These are phyloP conservation scores for Alcis repandata DNA, from an alignment of 2,888 invertebrate species.

Conservation along the genomic window DNA sequence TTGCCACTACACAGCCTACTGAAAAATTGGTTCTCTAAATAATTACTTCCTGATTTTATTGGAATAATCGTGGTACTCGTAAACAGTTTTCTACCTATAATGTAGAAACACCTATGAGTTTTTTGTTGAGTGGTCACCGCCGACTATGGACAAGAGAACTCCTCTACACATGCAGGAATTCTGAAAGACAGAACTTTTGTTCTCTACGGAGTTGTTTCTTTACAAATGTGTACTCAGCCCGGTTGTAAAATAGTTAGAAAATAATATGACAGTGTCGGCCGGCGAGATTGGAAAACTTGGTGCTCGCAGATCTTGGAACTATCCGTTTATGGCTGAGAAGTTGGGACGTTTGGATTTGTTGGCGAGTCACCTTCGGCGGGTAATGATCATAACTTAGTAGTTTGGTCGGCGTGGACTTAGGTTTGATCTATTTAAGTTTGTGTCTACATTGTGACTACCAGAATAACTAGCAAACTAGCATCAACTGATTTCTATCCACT, in stretches of 20 bases:
- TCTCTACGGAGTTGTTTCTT: not conserved
- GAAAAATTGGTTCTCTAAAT: too few species aligned
- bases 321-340: conserved; percentile 64
- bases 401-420: conserved; percentile 1
- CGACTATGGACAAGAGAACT: too few species aligned
- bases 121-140: too few species aligned
- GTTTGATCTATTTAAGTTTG: conserved; percentile 1
- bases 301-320: conserved; percentile 45
- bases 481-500: too few species aligned
- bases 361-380: conserved; percentile 57
- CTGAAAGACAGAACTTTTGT: too few species aligned
- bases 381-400: conserved; percentile 52
- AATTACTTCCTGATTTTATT: too few species aligned
- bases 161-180: too few species aligned
- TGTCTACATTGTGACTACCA: not conserved
- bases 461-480: too few species aligned
- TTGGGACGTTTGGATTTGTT: conserved; percentile 54
- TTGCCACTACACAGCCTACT: too few species aligned
- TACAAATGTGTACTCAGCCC: not conserved
- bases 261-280: conserved; percentile 69
- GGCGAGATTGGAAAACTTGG: conserved; percentile 71
- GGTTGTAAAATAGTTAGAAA: conserved; percentile 66
- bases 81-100: not conserved
- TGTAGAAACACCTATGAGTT: too few species aligned
- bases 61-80: too few species aligned